Conservation (phyloP, 2,113 vertebrate species). For the Petaurus breviceps region DNA sequence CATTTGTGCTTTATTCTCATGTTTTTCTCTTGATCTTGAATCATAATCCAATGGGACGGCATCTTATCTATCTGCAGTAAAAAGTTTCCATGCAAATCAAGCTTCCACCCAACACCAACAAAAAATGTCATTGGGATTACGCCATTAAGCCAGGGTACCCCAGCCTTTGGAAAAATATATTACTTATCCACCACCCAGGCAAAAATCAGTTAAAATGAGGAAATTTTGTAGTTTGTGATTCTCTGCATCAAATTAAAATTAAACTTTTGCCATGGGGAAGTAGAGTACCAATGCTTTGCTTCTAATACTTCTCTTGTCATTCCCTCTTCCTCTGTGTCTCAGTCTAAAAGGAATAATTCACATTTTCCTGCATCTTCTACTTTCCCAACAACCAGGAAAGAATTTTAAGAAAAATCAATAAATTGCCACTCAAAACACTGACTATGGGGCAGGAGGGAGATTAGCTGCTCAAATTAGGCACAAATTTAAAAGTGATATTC, state of each 20-base stretch:
- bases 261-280: too few species aligned
- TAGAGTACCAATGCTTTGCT: not conserved
- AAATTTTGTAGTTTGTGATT: not conserved
- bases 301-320: not conserved
- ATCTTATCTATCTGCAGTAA: not conserved
- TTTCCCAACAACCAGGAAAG: not conserved
- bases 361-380: not conserved
- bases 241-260: not conserved
- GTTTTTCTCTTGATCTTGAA: not conserved
- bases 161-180: not conserved
- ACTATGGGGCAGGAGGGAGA: not conserved
- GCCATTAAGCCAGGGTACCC: not conserved
- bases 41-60: not conserved
- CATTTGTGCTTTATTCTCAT: not conserved
- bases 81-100: not conserved
- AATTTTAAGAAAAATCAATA: not conserved
- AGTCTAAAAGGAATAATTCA: not conserved
- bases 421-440: not conserved
- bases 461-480: not conserved
- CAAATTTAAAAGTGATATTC: not conserved
- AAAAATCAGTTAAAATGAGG: not conserved
- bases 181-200: not conserved
- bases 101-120: not conserved
- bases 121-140: not conserved
- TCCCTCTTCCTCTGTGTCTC: not conserved